Percentiles rank a stretch among this genome's conserved stretches.
phyloP scores from a whole-genome alignment of 1,140 invertebrate genomes.

The Ceratosolen fusciceps region DNA sequence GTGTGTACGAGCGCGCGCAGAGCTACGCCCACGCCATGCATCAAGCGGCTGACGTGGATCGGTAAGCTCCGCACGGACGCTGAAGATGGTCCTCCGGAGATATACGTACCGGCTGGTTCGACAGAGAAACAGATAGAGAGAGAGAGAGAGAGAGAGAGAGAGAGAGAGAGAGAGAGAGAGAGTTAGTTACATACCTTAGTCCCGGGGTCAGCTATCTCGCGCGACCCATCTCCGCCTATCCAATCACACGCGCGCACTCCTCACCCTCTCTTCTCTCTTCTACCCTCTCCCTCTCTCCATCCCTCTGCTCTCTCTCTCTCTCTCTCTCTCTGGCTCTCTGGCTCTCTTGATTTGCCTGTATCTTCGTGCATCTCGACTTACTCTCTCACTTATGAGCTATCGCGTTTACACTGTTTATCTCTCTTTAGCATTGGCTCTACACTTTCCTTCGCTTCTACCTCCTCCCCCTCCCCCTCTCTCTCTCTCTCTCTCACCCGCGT shows the following conservation, averaged over 20 bases:
- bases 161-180: conserved; percentile 20
- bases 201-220: conserved; percentile 71
- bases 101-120: conserved; percentile 57
- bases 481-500: background rate
- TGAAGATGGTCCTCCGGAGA: conserved; percentile 70
- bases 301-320: conserved; percentile 15
- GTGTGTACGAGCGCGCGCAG: conserved; percentile 57
- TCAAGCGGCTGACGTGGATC: conserved; percentile 69
- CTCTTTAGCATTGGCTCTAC: background rate
- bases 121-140: conserved; percentile 2
- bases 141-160: conserved; percentile 28
- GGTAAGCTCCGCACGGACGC: conserved; percentile 64
- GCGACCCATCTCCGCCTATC: conserved; percentile 72
- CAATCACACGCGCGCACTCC: conserved; percentile 65
- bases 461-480: background rate
- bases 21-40: conserved; percentile 72
- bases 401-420: conserved; percentile 21
- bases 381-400: conserved; percentile 10
- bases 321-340: conserved; percentile 27
- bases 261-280: background rate
- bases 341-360: conserved; percentile 1
- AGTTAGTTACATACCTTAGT: conserved; percentile 51
- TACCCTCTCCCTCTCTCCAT: background rate
- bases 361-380: background rate
- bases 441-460: background rate